phyloP scores from a whole-genome alignment of 2,113 vertebrate genomes.

The Melanotaenia duboulayi region DNA sequence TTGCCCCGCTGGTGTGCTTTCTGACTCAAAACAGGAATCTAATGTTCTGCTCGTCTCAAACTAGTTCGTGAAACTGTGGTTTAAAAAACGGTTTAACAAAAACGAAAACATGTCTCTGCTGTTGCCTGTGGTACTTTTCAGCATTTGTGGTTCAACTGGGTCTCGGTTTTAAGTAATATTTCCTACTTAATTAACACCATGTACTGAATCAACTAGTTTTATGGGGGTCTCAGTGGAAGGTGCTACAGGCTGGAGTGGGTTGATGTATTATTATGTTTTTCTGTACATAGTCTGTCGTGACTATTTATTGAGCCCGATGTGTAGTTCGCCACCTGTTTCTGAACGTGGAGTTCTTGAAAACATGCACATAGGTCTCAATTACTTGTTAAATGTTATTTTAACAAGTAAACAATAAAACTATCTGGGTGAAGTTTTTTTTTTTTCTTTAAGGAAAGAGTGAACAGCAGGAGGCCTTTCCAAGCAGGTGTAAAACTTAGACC shows the following conservation, averaged over 20 bases:
- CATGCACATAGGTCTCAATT: background rate
- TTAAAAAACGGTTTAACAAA: conserved; percentile 19
- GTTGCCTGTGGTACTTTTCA: conserved; percentile 22
- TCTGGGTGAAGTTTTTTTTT: no score
- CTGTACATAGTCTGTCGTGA: conserved; percentile 33
- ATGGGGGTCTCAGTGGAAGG: background rate
- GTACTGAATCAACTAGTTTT: conserved; percentile 21
- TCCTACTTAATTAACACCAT: conserved; percentile 18
- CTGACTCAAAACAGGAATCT: conserved; percentile 71
- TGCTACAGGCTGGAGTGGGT: background rate
- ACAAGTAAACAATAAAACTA: background rate
- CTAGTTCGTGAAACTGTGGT: conserved; percentile 42
- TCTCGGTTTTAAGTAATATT: conserved; percentile 41
- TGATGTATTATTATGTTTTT: conserved; percentile 29
- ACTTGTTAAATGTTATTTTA: background rate
- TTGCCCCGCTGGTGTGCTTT: conserved; percentile 40
- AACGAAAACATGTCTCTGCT: conserved; percentile 8
- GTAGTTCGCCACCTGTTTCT: background rate
- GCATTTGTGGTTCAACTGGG: conserved; percentile 33
- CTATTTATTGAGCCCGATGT: conserved; percentile 5
- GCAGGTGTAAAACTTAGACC: conserved; percentile 42
- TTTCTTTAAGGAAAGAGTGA: background rate
- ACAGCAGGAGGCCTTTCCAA: background rate
- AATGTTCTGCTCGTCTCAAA: conserved; percentile 26
- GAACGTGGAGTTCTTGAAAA: background rate